Evolutionary conservation across 2,888 invertebrate species (phyloP).

Genomic region (Rugalucina vietnamica): DNA sequence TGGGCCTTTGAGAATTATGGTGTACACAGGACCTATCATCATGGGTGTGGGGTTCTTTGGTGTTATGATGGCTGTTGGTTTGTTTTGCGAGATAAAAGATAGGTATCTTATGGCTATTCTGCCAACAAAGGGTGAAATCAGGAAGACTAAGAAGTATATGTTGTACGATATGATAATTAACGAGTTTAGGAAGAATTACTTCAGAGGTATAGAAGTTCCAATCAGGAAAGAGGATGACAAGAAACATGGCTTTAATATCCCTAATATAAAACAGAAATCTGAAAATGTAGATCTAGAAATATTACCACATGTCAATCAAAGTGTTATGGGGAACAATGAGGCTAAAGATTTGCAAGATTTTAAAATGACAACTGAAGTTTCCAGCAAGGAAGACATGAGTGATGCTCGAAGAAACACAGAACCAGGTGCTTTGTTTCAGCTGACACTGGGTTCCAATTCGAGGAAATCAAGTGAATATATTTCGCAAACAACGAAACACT

Average conservation of each 20-base stretch:
- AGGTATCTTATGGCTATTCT: constrained; percentile 95
- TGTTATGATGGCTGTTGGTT: constrained; percentile 98
- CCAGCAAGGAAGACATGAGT: constrained; percentile 31
- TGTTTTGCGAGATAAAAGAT: constrained; percentile 99
- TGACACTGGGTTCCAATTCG: not conserved
- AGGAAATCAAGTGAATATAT: not conserved
- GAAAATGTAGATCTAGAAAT: constrained; percentile 41
- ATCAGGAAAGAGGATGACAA: constrained; percentile 46
- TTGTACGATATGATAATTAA: constrained; percentile 75
- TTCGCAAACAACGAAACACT: not conserved
- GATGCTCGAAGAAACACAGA: constrained; percentile 59
- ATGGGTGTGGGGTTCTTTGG: constrained; percentile 99
- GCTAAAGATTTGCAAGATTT: constrained; percentile 13
- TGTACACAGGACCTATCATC: constrained; percentile 98
- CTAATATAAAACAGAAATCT: constrained; percentile 70
- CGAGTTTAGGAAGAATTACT: constrained; percentile 73
- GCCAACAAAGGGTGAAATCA: constrained; percentile 84
- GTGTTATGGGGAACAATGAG: constrained; percentile 30
- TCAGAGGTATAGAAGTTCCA: constrained; percentile 74
- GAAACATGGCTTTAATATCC: constrained; percentile 52
- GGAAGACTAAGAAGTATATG: constrained; percentile 63
- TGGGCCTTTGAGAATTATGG: constrained; percentile 85
- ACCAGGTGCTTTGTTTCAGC: constrained; percentile 20
- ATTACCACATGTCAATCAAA: constrained; percentile 20
- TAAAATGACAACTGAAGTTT: not conserved